Evolutionary conservation across 2,113 vertebrate genomes (phyloP), one percentile per base, ranked within the genome.

Genomic region (Eupsittula cactorum): DNA sequence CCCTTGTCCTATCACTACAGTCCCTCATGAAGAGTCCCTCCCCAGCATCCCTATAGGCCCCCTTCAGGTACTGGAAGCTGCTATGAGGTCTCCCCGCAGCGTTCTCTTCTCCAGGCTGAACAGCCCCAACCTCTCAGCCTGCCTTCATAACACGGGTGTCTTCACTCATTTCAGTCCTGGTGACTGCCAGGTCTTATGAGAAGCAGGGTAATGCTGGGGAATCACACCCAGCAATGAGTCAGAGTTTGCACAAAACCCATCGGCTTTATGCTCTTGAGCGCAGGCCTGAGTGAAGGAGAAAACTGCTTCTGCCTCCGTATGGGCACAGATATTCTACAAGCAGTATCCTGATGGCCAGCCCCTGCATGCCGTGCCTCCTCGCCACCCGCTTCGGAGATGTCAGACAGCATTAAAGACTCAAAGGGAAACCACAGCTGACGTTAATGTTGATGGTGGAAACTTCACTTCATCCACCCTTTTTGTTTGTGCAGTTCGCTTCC

Each of bases 401-500:
- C 52, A 86, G 82, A 59, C 31, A 82, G 55, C 7, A 78, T 41
- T 29, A 35, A 33, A 73, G 70, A 46, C 37, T 76, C 57, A 46
- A 92, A 69, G 69, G 96, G 74, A 96, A 95, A 87, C 23, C 59
- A 79, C 49, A 76, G 44, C 12, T 91, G 86, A 86, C 23, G 0
- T 57, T 84, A 75, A 88, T 60, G n/a, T 35, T 64, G 44, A 79
- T 89, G 65, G 73, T 73, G 80, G 86, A 93, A 86, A 86, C 2
- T 2, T n/a, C 50, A 73, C 64, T 89, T 68, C 77, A 93, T 84
- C 88, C 91, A 92, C 88, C 62, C 67, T 84, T 90, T 85, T 87
- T 93, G 83, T 93, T 92, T 89, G 74, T 49, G 57, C 44, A 19
- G 73, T 44, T 82, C 67, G 47, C 82, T 96, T 96, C 95, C 95